Evolutionary conservation across 1,140 invertebrate genomes (phyloP), one percentile per base, ranked within the genome.

Genomic region (Sinonovacula constricta): DNA sequence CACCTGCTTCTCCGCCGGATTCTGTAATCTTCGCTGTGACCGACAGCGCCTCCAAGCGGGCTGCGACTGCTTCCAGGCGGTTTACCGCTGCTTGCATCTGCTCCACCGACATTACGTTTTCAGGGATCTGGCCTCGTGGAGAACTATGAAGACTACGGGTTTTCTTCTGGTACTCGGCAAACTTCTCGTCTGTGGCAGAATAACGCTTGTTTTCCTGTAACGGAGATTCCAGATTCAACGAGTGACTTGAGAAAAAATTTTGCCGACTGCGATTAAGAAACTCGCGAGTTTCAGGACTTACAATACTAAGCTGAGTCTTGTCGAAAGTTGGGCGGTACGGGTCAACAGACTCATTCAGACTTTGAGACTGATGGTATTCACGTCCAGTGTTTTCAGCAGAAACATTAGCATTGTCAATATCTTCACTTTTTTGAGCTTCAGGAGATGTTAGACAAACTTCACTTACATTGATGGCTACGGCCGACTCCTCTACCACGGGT

Each of bases 21-120:
- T 57, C 14, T 26, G 28, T 54, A 65, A 36, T 15, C 34, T 70
- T 77, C 63, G 66, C 39, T 22, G 68, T 22, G 0, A 45, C 28
- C 10, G 85, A 79, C 28, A 85, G 56, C 3, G 91, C 90, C 90
- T 96, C 95, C 71, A 96, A 91, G 53, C 95, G 93, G 68, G 92
- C 92, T 0, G 95, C 95, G 51, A 96, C 94, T 75, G 92, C 93
- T 90, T 96, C 95, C 81, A 96, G 88, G 54, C 95, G 94, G 76
- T 93, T 93, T 26, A 96, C 93, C 72, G 69, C 79, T 39, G 30
- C 39, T 22, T 72, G 36, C 34, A 85, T 49, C 49, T 56, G 28
- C 30, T 72, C 76, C 22, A 74, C 72, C 12, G 75, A 78, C 79
- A 81, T 85, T 7, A 70, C 70, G 26, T 68, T 51, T 66, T 69